phyloP scores from a whole-genome alignment of 2,113 vertebrate species.

The Apeltes quadracus region DNA sequence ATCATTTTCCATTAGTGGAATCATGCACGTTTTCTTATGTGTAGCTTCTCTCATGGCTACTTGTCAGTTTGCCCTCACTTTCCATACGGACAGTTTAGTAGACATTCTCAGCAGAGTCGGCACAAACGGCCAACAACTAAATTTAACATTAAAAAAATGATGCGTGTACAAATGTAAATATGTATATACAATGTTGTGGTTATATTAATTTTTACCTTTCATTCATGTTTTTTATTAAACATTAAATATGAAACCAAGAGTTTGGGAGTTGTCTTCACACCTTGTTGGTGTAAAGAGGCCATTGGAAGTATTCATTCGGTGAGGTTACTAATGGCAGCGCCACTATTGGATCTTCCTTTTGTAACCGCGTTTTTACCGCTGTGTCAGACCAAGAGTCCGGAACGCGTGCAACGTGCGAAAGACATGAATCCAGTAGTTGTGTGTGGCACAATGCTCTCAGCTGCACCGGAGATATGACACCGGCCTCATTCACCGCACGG shows the following conservation, averaged over 20 bases:
- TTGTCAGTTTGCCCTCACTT: slow-evolving; percentile 59
- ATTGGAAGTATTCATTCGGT: background rate
- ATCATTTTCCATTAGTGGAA: slow-evolving; percentile 37
- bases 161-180: background rate
- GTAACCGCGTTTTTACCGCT: background rate
- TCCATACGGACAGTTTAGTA: slow-evolving; percentile 52
- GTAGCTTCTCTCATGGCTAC: slow-evolving; percentile 5
- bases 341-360: background rate
- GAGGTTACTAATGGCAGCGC: background rate
- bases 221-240: background rate
- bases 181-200: background rate
- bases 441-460: slow-evolving; percentile 13
- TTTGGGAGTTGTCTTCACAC: background rate
- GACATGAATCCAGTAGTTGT: slow-evolving; percentile 9
- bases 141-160: background rate
- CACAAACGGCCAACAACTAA: background rate
- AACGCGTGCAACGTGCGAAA: background rate
- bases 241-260: background rate
- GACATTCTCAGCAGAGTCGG: slow-evolving; percentile 6
- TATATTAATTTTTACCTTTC: background rate
- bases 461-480: slow-evolving; percentile 46
- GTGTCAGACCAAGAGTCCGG: background rate
- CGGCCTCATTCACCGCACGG: slow-evolving; percentile 17
- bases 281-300: background rate
- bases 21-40: slow-evolving; percentile 20